Evolutionary conservation across 2,888 invertebrate species (phyloP), one percentile per base, ranked within the genome.

Genomic region (Anaspis maculata): DNA sequence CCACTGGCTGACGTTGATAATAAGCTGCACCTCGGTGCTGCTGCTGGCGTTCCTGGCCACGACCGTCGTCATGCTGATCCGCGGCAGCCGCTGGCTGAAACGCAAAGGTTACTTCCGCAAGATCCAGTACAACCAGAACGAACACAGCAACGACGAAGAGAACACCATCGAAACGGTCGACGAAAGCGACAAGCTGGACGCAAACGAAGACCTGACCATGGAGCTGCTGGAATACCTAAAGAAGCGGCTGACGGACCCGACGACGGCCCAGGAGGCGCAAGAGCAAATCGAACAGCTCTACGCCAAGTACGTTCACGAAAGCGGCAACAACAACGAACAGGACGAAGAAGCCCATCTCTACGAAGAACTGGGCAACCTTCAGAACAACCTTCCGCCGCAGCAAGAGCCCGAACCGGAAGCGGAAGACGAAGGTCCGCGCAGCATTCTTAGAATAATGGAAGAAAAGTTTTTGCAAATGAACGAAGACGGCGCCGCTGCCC

Each of bases 271-370:
- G 32, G 79, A 83, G 54, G 83, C 84, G 2, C 69, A 80, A 22
- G 82, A 83, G 60, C 79, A 81, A 69, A 84, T 85, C 39, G 83
- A 84, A 54, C 78, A 81, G 49, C 65, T 83, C 3, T 83, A 83
- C 51, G 83, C 82, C 58, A 70, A 81, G 30, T 79, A 83, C 27
- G 80, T 82, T 55, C 79, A 80, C 51, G 79, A 81, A 48, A 76
- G 71, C 41, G 76, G 75, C 46, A 73, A 73, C 44, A 66, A 70
- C 39, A 67, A 69, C 41, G 58, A 66, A 41, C 59, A 61, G 49
- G 61, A 64, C 7, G 64, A 66, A 41, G 64, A 66, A 41, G 58
- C 60, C 24, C 66, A 67, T 45, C 43, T 67, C 15, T 67, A 67
- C 37, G 67, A 67, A 49, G 67, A 67, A 46, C 59, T 71, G 13